Percentiles rank a stretch among this genome's conserved stretches.
Conservation (phyloP, 2,113 vertebrate genomes). For the Oncorhynchus nerka region DNA sequence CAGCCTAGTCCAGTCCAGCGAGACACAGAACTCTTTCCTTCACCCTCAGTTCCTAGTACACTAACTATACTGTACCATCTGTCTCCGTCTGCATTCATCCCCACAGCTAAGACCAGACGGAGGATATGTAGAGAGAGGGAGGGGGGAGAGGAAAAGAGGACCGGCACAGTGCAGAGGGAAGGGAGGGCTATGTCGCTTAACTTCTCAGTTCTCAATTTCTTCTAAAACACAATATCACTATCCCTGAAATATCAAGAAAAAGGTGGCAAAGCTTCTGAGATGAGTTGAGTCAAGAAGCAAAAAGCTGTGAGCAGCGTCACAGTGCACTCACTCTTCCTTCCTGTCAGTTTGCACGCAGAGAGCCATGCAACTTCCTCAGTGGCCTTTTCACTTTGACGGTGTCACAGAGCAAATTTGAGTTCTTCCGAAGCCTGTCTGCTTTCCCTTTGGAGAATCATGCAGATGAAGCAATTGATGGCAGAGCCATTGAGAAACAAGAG, state of each 20-base stretch:
- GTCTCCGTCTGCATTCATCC: slow-evolving; percentile 53
- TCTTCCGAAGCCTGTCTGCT: slow-evolving; percentile 9
- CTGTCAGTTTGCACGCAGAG: too few relatives aligned
- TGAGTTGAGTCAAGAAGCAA: too few relatives aligned
- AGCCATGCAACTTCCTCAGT: too few relatives aligned
- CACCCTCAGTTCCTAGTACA: slow-evolving; percentile 43
- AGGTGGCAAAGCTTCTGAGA: too few relatives aligned
- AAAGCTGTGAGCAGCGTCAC: too few relatives aligned
- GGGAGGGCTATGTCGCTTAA: slow-evolving; percentile 24
- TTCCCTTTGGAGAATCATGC: slow-evolving; percentile 13
- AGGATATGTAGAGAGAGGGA: slow-evolving; percentile 30
- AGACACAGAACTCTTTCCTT: slow-evolving; percentile 7
- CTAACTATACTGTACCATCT: slow-evolving; percentile 67
- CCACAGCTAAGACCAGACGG: slow-evolving; percentile 45
- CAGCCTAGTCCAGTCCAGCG: not conserved
- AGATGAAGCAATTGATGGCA: slow-evolving; percentile 38
- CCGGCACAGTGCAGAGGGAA: slow-evolving; percentile 24
- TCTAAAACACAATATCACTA: not conserved
- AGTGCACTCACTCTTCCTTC: too few relatives aligned
- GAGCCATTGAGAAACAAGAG: slow-evolving; percentile 41
- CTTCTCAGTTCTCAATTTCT: slow-evolving; percentile 53
- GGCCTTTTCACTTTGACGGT: too few relatives aligned
- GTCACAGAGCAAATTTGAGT: not conserved
- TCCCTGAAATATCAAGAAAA: too few relatives aligned
- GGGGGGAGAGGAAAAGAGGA: slow-evolving; percentile 53